These are phyloP conservation scores for Pristiophorus japonicus DNA, from an alignment of 2,113 vertebrate species.

Conservation along the genomic window DNA sequence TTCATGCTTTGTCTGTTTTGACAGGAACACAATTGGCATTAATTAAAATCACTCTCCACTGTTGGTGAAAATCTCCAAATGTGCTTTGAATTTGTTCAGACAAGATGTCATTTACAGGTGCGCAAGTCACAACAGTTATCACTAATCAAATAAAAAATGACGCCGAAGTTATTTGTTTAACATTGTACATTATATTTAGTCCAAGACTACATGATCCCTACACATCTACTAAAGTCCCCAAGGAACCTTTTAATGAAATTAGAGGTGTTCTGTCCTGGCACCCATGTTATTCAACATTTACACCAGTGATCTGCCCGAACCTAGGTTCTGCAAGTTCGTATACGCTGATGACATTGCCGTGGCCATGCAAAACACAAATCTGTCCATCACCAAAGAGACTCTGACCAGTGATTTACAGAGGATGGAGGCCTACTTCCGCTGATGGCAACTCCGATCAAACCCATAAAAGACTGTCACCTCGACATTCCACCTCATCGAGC, in stretches of 20 bases:
- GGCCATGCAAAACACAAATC: too few species aligned
- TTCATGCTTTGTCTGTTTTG: not conserved
- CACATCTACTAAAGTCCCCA: not conserved
- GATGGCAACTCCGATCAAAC: too few species aligned
- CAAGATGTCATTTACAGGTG: not conserved
- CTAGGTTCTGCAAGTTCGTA: too few species aligned
- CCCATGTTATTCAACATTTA: too few species aligned
- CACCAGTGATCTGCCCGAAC: too few species aligned
- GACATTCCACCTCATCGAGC: too few species aligned
- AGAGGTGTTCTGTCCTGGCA: too few species aligned
- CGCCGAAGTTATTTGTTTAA: not conserved
- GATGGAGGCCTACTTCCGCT: too few species aligned
- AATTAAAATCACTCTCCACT: not conserved
- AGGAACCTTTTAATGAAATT: not conserved
- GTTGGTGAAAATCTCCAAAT: not conserved
- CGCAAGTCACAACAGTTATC: not conserved
- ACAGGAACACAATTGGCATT: not conserved
- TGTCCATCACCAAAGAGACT: too few species aligned
- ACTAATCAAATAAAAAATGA: not conserved
- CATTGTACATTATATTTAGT: not conserved
- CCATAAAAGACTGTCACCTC: too few species aligned
- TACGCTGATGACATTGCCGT: too few species aligned
- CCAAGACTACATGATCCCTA: not conserved
- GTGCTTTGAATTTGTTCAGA: not conserved
- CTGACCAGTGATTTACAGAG: too few species aligned